A percentile compares a stretch with the other conserved stretches of the same genome.
phyloP scores from a whole-genome alignment of 1,140 invertebrate genomes.

The Papilio polyxenes region DNA sequence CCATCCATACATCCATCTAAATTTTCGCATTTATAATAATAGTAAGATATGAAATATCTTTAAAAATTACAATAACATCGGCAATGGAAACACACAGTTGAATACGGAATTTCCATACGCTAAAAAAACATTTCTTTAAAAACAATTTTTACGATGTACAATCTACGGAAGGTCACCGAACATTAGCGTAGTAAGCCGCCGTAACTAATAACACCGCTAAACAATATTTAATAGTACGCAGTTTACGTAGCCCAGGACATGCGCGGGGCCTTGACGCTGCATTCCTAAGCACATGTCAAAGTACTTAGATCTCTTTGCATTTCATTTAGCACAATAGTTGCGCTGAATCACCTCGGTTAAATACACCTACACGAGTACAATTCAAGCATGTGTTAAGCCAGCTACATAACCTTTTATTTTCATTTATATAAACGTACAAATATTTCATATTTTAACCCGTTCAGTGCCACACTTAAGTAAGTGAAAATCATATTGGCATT shows the following conservation, averaged over 20 bases:
- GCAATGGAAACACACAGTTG: neutral
- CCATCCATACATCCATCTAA: too few relatives aligned
- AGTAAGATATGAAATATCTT: too few relatives aligned
- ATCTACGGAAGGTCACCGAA: constrained; percentile 8
- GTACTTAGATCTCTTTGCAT: constrained; percentile 60
- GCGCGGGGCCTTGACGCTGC: constrained; percentile 64
- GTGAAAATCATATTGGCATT: neutral
- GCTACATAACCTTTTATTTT: neutral
- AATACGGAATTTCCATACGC: neutral
- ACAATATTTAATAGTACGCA: constrained; percentile 62
- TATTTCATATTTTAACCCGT: neutral
- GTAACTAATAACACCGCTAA: constrained; percentile 41
- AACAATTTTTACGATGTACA: neutral
- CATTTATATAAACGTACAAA: neutral
- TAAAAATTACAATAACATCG: too few relatives aligned
- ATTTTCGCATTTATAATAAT: too few relatives aligned
- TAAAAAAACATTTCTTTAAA: neutral
- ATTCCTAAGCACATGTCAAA: constrained; percentile 74
- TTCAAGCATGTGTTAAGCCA: neutral
- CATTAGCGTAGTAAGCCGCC: constrained; percentile 30
- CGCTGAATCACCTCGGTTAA: constrained; percentile 55
- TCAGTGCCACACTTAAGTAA: neutral
- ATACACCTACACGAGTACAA: neutral
- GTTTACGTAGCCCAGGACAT: constrained; percentile 45
- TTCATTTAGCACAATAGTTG: constrained; percentile 51